Evolutionary conservation across 1,140 invertebrate species (phyloP).

Genomic region (Orchestia grillus): DNA sequence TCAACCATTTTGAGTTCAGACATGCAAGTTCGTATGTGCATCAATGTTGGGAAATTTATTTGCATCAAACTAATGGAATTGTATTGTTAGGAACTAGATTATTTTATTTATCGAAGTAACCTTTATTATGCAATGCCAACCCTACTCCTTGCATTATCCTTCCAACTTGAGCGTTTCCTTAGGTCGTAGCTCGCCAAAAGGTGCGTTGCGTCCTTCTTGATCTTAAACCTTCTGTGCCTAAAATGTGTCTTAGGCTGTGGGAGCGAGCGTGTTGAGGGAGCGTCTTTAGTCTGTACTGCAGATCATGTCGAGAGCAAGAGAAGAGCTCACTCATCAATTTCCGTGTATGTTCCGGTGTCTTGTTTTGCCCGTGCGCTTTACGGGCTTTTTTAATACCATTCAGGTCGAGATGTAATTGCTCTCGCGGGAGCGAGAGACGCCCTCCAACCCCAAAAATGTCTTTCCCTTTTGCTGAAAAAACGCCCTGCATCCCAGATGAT

Average conservation of each 20-base stretch:
- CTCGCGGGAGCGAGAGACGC: slow-evolving; percentile 49
- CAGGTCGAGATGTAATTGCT: slow-evolving; percentile 55
- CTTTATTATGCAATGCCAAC: neutral
- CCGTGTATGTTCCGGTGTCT: slow-evolving; percentile 55
- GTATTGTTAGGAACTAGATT: neutral
- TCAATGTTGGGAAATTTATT: neutral
- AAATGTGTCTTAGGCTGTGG: neutral
- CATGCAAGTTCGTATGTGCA: too few relatives aligned
- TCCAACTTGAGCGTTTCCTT: neutral
- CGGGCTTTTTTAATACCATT: slow-evolving; percentile 55
- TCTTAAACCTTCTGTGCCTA: neutral
- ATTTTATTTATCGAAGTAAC: neutral
- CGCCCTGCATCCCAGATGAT: slow-evolving; percentile 42
- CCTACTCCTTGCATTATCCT: neutral
- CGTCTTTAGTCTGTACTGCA: neutral
- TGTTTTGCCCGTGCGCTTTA: slow-evolving; percentile 50
- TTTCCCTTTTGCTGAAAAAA: slow-evolving; percentile 32
- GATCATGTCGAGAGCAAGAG: slow-evolving; percentile 1
- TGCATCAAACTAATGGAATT: neutral
- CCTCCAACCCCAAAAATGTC: slow-evolving; percentile 38
- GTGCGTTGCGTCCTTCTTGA: neutral
- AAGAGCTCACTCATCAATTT: slow-evolving; percentile 38
- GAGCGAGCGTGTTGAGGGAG: neutral
- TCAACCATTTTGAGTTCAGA: too few relatives aligned
- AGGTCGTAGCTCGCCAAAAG: neutral